Evolutionary conservation across 37 sponge, comb jelly and placozoan species (phyloP).

Genomic region (Mnemiopsis leidyi): DNA sequence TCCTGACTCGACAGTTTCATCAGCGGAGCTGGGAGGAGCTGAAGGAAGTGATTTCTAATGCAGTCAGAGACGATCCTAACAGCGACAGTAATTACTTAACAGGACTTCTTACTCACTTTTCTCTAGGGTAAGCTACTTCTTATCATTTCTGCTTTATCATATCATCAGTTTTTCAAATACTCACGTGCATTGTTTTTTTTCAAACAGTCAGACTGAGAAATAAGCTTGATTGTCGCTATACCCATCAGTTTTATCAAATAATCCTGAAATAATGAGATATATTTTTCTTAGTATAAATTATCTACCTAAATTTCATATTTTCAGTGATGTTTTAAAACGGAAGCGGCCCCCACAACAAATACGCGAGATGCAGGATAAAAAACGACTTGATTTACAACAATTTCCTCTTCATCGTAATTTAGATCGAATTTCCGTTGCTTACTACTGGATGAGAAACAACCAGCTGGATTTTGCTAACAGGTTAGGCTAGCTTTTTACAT

Average conservation of each 20-base stretch:
- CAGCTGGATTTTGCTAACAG: neutral
- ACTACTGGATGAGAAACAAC: constrained; percentile 14
- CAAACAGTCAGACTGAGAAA: no score
- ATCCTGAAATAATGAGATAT: no score
- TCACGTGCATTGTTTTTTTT: no score
- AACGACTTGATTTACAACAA: neutral
- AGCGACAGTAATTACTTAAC: neutral
- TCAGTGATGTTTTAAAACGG: neutral
- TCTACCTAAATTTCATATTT: no score
- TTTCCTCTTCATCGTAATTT: neutral
- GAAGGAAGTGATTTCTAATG: neutral
- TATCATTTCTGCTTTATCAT: no score
- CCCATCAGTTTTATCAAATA: no score
- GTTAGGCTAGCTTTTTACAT: neutral
- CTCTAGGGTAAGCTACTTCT: neutral
- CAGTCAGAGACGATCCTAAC: neutral
- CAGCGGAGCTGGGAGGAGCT: neutral
- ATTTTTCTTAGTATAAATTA: no score
- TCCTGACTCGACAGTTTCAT: neutral
- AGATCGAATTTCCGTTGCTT: neutral
- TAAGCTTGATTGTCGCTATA: no score
- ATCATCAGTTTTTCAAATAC: no score
- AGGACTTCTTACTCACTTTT: neutral
- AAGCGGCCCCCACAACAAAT: neutral
- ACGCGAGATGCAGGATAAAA: neutral